Evolutionary conservation across 2,797 vertebrate genomes (phyloP).

Genomic region (Ctenochaetus hawaiiensis): DNA sequence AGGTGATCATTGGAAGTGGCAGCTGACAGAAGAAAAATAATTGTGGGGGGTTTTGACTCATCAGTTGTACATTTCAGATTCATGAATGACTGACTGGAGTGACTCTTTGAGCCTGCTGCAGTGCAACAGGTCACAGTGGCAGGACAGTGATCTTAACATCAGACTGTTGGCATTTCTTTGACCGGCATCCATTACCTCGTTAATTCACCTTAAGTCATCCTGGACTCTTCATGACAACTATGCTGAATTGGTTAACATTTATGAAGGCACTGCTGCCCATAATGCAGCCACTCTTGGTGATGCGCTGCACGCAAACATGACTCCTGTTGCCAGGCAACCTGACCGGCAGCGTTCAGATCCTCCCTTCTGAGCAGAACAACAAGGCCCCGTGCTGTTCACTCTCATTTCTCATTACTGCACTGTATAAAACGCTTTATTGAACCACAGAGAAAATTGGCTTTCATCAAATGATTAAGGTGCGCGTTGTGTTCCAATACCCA

Average conservation of each 20-base stretch:
- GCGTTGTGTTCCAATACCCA: constrained; percentile 33
- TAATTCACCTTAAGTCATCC: constrained; percentile 22
- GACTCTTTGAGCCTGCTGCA: not conserved
- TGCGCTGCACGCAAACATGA: constrained; percentile 74
- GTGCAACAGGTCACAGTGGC: constrained; percentile 22
- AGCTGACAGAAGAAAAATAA: not conserved
- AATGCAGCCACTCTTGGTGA: constrained; percentile 60
- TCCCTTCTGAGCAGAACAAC: constrained; percentile 70
- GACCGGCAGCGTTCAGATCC: constrained; percentile 66
- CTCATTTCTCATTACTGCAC: constrained; percentile 76
- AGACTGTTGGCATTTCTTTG: constrained; percentile 15
- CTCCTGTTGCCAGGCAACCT: constrained; percentile 83
- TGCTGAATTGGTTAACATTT: constrained; percentile 37
- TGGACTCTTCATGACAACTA: not conserved
- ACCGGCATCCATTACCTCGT: constrained; percentile 35
- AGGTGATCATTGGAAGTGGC: not conserved
- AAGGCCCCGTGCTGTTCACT: constrained; percentile 69
- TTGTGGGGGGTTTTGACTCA: not conserved
- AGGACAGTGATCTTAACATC: not conserved
- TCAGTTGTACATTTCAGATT: not conserved
- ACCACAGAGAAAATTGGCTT: constrained; percentile 66
- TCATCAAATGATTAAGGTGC: constrained; percentile 71
- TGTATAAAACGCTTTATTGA: constrained; percentile 70
- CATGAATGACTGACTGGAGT: not conserved
- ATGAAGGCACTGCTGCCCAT: constrained; percentile 51